A percentile compares a stretch with the other conserved stretches of the same genome.
These are phyloP conservation scores for Ellobius talpinus DNA, from an alignment of 2,113 vertebrate species.

Conservation along the genomic window DNA sequence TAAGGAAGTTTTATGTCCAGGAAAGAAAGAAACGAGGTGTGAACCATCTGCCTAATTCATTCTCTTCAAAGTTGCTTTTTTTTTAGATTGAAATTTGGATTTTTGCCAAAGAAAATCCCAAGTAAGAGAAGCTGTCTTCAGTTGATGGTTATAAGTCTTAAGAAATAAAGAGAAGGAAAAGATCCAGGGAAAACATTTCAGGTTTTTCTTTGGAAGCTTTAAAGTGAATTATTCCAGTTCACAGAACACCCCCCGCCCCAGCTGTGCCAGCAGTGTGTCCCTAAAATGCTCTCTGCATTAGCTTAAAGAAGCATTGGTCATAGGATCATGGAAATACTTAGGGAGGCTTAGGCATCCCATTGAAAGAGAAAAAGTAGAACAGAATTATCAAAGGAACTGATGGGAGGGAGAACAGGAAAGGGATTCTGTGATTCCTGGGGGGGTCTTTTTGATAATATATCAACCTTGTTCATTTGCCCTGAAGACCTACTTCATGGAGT, in stretches of 20 bases:
- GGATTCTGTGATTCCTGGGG: not conserved
- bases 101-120: conserved; percentile 36
- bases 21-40: conserved; percentile 1
- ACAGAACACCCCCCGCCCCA: not conserved
- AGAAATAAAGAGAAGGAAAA: conserved; percentile 34
- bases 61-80: conserved; percentile 30
- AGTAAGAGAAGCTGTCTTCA: conserved; percentile 23
- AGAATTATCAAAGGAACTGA: not conserved
- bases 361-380: not conserved
- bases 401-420: not conserved
- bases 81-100: not conserved
- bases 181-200: not conserved
- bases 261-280: not conserved
- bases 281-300: not conserved
- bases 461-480: not conserved
- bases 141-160: conserved; percentile 9
- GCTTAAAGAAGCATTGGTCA: not conserved
- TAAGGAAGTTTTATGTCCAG: not conserved
- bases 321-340: not conserved
- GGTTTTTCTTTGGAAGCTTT: conserved; percentile 51
- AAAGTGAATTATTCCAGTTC: conserved; percentile 26
- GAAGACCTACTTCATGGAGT: not conserved
- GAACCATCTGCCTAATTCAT: not conserved
- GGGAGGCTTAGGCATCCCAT: not conserved
- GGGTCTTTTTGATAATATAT: not conserved